These are phyloP conservation scores for Bradypus variegatus DNA, from an alignment of 2,797 vertebrate genomes.

Conservation along the genomic window DNA sequence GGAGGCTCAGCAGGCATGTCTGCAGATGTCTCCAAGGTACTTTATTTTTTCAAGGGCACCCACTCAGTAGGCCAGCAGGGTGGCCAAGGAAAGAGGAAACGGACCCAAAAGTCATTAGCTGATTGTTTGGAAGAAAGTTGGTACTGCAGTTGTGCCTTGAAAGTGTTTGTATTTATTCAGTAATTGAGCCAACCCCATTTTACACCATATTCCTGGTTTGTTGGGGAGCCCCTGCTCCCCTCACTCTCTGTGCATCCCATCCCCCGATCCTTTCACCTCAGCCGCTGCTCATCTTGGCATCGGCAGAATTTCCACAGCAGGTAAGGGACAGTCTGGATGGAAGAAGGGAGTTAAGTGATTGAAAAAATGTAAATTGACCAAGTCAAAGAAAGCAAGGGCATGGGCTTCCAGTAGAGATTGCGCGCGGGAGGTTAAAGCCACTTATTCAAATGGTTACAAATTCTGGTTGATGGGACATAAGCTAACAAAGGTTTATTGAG, in stretches of 20 bases:
- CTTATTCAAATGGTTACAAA: not conserved
- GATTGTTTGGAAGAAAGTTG: not conserved
- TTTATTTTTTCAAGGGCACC: not conserved
- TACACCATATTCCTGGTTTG: not conserved
- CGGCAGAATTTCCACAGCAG: not conserved
- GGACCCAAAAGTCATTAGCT: not conserved
- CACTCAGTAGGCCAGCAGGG: not conserved
- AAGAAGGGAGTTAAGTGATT: not conserved
- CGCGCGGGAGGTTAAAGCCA: not conserved
- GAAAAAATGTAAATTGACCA: not conserved
- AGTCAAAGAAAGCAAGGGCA: not conserved
- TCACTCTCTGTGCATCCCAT: not conserved
- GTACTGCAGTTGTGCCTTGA: not conserved
- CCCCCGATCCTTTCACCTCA: not conserved
- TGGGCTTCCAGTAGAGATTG: not conserved
- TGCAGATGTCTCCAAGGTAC: not conserved
- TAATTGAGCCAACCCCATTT: not conserved
- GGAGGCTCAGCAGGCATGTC: not conserved
- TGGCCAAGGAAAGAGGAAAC: slow-evolving; percentile 40
- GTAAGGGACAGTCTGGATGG: not conserved
- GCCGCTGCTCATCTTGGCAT: not conserved
- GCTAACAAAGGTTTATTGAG: not conserved
- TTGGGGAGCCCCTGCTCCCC: not conserved
- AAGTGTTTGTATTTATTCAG: not conserved
- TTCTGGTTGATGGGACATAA: not conserved